Evolutionary conservation across 1,140 invertebrate species (phyloP), one percentile per base, ranked within the genome.

Genomic region (Drosophila simulans): DNA sequence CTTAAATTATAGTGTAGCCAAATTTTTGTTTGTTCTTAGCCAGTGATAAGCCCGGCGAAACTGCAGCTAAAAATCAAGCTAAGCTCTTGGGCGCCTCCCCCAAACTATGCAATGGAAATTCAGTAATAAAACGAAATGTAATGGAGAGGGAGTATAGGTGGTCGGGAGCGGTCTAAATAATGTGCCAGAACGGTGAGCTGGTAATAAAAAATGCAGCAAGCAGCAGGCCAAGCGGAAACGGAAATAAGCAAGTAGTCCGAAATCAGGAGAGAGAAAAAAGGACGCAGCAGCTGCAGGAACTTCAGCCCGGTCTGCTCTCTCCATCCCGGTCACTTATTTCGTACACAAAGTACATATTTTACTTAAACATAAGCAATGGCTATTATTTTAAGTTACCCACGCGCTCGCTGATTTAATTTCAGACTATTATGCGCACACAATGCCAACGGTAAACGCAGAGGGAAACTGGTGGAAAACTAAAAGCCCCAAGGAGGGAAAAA

Each of bases 361-460:
- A 89, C 80, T 83, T 72, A 84, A 84, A 84, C 69, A 89, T 84
- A 89, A 90, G 84, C 84, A 89, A 84, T 89, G 80, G 84, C 84
- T 89, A 90, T 90, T 89, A 88, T 89, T 89, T 89, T 89, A 89
- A 89, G 84, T 84, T 89, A 83, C 52, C 84, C 84, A 84, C 80
- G 84, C 84, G 84, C 80, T 80, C 37, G 77, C 80, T 89, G 84
- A 89, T 89, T 89, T 89, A 89, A 89, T 89, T 89, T 89, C 80
- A 72, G 77, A 65, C 84, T 84, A 89, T 89, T 89, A 89, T 89
- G 84, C 77, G 69, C 84, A 79, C 84, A 89, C 84, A 89, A 83
- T 83, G 76, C 57, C 77, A 83, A 60, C 76, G 80, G 76, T 88
- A 83, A 89, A 65, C 74, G 68, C 49, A 60, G 37, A 72, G 54